Percentiles rank a stretch among this genome's conserved stretches.
phyloP scores from a whole-genome alignment of 2,113 vertebrate genomes.

The Balaeniceps rex region DNA sequence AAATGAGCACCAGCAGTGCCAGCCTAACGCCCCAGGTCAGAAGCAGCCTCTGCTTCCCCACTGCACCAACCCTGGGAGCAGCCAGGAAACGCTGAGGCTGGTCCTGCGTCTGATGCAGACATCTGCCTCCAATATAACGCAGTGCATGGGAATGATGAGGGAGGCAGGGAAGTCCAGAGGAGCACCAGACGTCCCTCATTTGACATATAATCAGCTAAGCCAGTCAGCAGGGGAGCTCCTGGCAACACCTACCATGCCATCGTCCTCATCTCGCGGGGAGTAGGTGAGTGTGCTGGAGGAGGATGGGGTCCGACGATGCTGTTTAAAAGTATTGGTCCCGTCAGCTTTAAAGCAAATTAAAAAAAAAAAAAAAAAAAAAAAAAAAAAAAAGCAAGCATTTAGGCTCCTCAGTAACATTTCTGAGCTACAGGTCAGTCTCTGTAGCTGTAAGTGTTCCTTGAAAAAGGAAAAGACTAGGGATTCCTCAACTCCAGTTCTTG shows the following conservation, averaged over 20 bases:
- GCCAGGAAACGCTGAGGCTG: not conserved
- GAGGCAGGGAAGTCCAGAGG: not conserved
- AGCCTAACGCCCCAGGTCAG: not conserved
- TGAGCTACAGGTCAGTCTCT: not conserved
- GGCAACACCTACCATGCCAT: constrained; percentile 87
- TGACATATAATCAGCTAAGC: not conserved
- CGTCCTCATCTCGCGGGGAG: constrained; percentile 91
- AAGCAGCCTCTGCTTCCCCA: not conserved
- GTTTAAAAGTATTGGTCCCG: constrained; percentile 85
- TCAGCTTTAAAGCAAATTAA: constrained; percentile 73
- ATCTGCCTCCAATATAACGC: rapidly evolving
- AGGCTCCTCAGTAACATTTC: not conserved
- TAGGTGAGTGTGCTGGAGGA: constrained; percentile 93
- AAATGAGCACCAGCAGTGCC: not conserved
- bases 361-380: not conserved
- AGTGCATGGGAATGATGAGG: not conserved
- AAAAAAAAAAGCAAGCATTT: not conserved
- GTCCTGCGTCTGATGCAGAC: not conserved
- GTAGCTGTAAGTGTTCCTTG: not conserved
- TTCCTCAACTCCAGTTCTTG: not conserved
- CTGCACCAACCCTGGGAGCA: not conserved
- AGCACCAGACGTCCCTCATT: not conserved
- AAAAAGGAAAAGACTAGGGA: not conserved
- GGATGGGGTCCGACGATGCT: constrained; percentile 92
- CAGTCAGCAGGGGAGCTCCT: not conserved